Conservation (phyloP, 2,888 invertebrate species). For the Ophioninae sp. region DNA sequence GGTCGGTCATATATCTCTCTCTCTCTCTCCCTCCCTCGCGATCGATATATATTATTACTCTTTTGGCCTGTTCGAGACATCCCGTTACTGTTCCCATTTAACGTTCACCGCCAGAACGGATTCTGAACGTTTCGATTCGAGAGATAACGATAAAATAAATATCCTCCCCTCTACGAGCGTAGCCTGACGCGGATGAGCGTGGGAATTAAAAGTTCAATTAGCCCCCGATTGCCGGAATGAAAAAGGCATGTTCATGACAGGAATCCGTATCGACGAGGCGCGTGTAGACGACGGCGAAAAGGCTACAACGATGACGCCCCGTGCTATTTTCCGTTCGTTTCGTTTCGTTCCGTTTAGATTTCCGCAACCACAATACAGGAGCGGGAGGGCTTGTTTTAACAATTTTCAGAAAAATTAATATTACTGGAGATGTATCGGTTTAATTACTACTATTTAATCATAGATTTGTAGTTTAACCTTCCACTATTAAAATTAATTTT, state of each 20-base stretch:
- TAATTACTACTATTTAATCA: too few relatives aligned
- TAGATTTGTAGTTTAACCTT: too few relatives aligned
- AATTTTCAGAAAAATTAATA: too few relatives aligned
- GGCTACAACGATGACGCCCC: not conserved
- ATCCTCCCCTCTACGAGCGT: slow-evolving; percentile 51
- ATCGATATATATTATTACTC: not conserved
- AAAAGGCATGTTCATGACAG: slow-evolving; percentile 56
- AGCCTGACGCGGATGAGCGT: not conserved
- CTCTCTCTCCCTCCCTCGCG: not conserved
- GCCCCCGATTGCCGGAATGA: slow-evolving; percentile 42
- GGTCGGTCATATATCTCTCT: not conserved
- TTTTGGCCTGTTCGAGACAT: slow-evolving; percentile 29
- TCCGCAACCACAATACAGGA: too few relatives aligned
- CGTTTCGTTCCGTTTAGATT: not conserved
- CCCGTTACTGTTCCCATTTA: slow-evolving; percentile 36
- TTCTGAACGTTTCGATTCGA: slow-evolving; percentile 67
- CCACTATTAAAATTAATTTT: too few relatives aligned
- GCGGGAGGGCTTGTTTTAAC: too few relatives aligned
- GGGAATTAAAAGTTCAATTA: slow-evolving; percentile 54
- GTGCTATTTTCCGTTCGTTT: not conserved
- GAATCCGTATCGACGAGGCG: slow-evolving; percentile 30
- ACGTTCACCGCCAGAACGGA: slow-evolving; percentile 60
- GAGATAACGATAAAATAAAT: slow-evolving; percentile 71
- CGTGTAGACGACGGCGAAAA: slow-evolving; percentile 16
- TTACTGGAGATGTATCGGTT: too few relatives aligned